Evolutionary conservation across 2,113 vertebrate genomes (phyloP).

Genomic region (Typhlomys cinereus): DNA sequence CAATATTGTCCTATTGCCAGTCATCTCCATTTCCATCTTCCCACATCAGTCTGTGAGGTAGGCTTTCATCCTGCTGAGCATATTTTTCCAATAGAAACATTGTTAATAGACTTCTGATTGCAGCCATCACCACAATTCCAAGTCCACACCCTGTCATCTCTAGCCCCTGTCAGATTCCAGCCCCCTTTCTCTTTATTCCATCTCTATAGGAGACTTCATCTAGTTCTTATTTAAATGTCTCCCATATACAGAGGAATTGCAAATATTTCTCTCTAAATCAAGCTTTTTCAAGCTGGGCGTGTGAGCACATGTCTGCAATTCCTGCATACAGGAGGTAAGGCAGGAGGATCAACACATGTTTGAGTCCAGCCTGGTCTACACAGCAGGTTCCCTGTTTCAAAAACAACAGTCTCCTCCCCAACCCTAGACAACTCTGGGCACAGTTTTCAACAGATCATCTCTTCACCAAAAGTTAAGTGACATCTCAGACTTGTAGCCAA

Average conservation of each 20-base stretch:
- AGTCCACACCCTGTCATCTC: too few relatives aligned
- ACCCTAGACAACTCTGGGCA: background rate
- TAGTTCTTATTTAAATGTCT: conserved; percentile 37
- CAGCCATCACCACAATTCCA: too few relatives aligned
- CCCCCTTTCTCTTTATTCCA: background rate
- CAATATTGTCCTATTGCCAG: background rate
- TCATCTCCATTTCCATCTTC: background rate
- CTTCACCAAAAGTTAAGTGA: background rate
- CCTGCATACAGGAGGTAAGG: background rate
- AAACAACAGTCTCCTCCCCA: too few relatives aligned
- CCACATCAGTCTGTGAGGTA: background rate
- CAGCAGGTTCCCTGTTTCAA: background rate
- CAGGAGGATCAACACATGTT: background rate
- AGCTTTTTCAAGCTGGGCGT: background rate
- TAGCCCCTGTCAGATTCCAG: background rate
- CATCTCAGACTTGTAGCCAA: conserved; percentile 10
- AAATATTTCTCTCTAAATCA: conserved; percentile 44
- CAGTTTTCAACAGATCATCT: background rate
- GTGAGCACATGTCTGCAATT: background rate
- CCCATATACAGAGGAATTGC: background rate
- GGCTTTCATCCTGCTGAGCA: background rate
- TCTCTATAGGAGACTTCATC: background rate
- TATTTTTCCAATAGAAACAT: background rate
- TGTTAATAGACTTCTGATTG: too few relatives aligned
- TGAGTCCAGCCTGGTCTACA: background rate